Conservation (phyloP, 1,140 invertebrate genomes). For the Lerema accius region DNA sequence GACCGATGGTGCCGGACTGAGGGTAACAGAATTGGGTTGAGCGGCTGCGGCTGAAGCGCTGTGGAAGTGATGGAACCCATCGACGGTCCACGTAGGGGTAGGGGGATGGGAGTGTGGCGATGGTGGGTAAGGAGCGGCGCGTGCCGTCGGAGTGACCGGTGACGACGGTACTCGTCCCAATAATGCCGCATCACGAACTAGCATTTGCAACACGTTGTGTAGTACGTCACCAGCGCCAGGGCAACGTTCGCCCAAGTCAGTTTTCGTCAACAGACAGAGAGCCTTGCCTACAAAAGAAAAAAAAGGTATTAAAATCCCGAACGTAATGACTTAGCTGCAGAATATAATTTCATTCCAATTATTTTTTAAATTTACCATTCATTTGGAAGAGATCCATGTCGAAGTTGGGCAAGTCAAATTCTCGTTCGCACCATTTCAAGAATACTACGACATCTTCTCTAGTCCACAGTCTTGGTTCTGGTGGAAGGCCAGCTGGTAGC, state of each 20-base stretch:
- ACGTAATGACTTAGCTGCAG: background rate
- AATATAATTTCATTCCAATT: background rate
- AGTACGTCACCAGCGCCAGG: constrained; percentile 96
- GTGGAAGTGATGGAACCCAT: constrained; percentile 84
- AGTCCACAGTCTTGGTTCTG: constrained; percentile 94
- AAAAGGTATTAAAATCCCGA: constrained; percentile 8
- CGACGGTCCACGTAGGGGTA: constrained; percentile 89
- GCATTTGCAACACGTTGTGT: constrained; percentile 95
- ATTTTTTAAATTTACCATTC: constrained; percentile 89
- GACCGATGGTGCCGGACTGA: constrained; percentile 94
- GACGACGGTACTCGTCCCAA: constrained; percentile 91
- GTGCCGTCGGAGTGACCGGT: constrained; percentile 91
- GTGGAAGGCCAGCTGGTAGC: constrained; percentile 89
- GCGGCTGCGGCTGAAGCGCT: constrained; percentile 86
- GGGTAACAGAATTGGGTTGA: constrained; percentile 91
- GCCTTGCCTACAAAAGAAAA: constrained; percentile 88
- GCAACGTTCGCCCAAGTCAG: constrained; percentile 94
- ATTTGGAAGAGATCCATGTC: constrained; percentile 98
- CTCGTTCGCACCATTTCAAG: constrained; percentile 95
- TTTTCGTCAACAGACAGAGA: constrained; percentile 93
- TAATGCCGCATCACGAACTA: constrained; percentile 91
- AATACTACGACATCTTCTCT: constrained; percentile 95
- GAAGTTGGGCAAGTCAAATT: constrained; percentile 95
- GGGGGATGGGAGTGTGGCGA: constrained; percentile 90
- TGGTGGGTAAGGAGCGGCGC: constrained; percentile 89